Evolutionary conservation across 2,113 vertebrate genomes (phyloP).

Genomic region (Salminus brasiliensis): DNA sequence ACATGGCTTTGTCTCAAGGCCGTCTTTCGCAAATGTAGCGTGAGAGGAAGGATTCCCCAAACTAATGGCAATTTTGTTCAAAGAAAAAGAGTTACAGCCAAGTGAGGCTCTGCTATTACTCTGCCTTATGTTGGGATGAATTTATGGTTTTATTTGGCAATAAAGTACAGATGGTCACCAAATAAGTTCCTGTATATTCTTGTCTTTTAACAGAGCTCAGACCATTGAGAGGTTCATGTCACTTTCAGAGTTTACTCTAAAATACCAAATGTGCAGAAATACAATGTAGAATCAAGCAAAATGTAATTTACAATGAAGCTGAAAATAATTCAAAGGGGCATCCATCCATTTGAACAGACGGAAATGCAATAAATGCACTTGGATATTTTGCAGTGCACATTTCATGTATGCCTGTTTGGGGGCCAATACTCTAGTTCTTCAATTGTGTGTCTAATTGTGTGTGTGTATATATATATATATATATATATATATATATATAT

Average conservation of each 20-base stretch:
- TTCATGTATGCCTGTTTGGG: no score
- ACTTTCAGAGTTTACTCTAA: no score
- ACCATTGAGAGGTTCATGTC: not conserved
- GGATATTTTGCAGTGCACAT: not conserved
- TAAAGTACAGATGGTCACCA: not conserved
- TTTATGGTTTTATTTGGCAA: constrained; percentile 14
- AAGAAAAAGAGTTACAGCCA: not conserved
- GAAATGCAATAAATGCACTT: no score
- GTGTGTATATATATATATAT: no score
- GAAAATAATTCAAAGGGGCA: not conserved
- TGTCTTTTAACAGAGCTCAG: not conserved
- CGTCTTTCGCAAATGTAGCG: constrained; percentile 46
- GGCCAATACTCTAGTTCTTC: no score
- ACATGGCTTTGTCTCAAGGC: constrained; percentile 62
- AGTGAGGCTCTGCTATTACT: constrained; percentile 3
- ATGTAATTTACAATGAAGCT: not conserved
- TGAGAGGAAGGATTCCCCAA: constrained; percentile 36
- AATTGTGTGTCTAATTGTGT: no score
- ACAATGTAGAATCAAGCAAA: not conserved
- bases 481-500: no score
- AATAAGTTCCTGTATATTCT: not conserved
- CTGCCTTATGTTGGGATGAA: not conserved
- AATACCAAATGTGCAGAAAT: not conserved
- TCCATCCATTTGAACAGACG: no score
- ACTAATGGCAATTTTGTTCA: constrained; percentile 18